Percentiles rank a stretch among this genome's conserved stretches.
phyloP scores from a whole-genome alignment of 2,113 vertebrate genomes.

The Spea multiplicata region DNA sequence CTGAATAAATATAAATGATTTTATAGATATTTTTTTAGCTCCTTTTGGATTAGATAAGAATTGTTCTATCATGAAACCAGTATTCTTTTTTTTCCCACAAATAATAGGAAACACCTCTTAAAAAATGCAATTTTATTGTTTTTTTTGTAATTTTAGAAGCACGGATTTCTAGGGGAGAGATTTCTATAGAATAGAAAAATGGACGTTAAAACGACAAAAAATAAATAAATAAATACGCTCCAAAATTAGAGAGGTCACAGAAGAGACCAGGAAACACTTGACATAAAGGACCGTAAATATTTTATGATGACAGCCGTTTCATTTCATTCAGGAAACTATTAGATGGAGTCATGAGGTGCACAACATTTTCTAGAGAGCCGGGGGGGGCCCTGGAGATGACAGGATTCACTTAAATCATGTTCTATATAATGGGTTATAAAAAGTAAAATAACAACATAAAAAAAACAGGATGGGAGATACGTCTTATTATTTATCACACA shows the following conservation, averaged over 20 bases:
- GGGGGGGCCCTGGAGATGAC: not conserved
- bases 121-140: too few species aligned
- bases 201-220: not conserved
- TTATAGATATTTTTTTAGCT: too few species aligned
- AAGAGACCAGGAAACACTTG: slow-evolving; percentile 55
- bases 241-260: slow-evolving; percentile 46
- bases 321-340: slow-evolving; percentile 66
- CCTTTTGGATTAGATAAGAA: too few species aligned
- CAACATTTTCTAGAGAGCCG: slow-evolving; percentile 17
- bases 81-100: too few species aligned
- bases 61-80: too few species aligned
- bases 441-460: not conserved
- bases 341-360: slow-evolving; percentile 57
- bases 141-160: not conserved
- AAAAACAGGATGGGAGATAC: too few species aligned
- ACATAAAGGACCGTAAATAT: slow-evolving; percentile 46
- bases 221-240: not conserved
- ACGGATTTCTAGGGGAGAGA: slow-evolving; percentile 28
- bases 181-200: not conserved
- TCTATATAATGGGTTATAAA: not conserved
- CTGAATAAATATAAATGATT: too few species aligned
- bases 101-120: too few species aligned
- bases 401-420: not conserved
- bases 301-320: slow-evolving; percentile 52
- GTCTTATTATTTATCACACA: too few species aligned